phyloP scores from a whole-genome alignment of 2,113 vertebrate genomes.

The Irena cyanogastra region DNA sequence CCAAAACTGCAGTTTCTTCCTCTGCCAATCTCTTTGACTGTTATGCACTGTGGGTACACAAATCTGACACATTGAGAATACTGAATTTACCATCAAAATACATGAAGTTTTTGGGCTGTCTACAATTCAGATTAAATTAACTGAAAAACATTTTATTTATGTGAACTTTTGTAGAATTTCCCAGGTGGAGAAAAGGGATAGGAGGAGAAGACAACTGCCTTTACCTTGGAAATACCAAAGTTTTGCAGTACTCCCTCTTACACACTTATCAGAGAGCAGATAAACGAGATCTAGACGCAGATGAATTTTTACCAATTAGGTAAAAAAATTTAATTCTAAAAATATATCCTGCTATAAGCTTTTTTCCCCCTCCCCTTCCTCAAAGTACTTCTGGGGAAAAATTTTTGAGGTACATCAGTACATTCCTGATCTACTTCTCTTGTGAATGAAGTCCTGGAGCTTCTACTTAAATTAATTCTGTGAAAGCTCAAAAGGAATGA shows the following conservation, averaged over 20 bases:
- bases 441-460: not conserved
- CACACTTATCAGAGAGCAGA: not conserved
- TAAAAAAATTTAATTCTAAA: not conserved
- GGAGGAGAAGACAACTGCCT: not conserved
- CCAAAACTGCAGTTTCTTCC: constrained; percentile 3
- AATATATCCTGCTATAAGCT: not conserved
- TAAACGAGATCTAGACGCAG: not conserved
- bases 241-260: fast-evolving
- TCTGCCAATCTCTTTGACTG: not conserved
- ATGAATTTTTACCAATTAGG: not conserved
- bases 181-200: not conserved
- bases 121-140: not conserved
- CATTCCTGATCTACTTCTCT: not conserved
- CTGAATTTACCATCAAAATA: not conserved
- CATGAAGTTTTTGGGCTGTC: not conserved
- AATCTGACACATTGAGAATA: not conserved
- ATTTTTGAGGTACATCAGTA: not conserved
- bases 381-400: not conserved
- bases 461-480: not conserved
- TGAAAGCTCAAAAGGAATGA: not conserved
- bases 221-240: not conserved
- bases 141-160: not conserved
- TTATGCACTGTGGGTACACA: not conserved
- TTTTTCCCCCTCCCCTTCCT: fast-evolving
- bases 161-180: not conserved